phyloP scores from a whole-genome alignment of 2,113 vertebrate genomes.

The Pterocles orientalis region DNA sequence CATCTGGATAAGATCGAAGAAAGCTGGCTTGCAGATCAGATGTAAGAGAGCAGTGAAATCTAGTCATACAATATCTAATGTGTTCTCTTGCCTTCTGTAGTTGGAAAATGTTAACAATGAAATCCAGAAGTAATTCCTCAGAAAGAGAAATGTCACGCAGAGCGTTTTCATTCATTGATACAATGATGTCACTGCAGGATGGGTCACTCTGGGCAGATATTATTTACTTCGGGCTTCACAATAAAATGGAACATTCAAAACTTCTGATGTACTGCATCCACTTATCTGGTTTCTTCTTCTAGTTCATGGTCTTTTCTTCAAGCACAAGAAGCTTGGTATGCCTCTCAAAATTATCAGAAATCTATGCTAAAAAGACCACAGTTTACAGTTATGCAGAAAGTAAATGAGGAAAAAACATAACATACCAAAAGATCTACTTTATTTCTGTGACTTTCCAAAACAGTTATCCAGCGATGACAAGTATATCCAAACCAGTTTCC shows the following conservation, averaged over 20 bases:
- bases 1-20: constrained; percentile 7
- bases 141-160: background rate
- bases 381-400: background rate
- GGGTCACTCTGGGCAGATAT: background rate
- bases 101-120: constrained; percentile 1
- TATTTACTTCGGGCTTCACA: background rate
- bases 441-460: background rate
- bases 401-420: background rate
- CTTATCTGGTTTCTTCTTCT: background rate
- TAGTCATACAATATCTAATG: background rate
- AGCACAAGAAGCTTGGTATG: background rate
- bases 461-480: background rate
- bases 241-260: background rate
- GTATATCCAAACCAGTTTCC: background rate
- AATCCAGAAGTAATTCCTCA: background rate
- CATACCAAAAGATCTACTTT: background rate
- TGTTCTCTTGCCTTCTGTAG: background rate
- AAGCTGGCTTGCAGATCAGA: background rate
- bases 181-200: background rate
- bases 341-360: background rate
- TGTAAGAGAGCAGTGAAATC: background rate
- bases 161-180: background rate
- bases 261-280: background rate
- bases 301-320: background rate
- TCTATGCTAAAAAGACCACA: background rate